A percentile compares a stretch with the other conserved stretches of the same genome.
Conservation (phyloP, 2,113 vertebrate genomes). For the Mesembrinibis cayennensis region DNA sequence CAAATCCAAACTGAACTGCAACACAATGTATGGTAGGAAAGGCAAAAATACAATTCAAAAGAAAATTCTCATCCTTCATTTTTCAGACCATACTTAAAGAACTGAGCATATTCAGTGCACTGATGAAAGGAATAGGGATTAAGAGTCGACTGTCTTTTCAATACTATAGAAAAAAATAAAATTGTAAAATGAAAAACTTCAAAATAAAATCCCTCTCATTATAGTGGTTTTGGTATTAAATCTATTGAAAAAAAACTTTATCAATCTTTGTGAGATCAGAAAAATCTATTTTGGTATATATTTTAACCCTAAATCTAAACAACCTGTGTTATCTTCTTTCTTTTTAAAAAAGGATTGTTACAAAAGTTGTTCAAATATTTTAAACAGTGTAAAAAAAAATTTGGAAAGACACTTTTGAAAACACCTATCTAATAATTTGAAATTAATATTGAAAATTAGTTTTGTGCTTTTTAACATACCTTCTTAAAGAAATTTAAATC, state of each 20-base stretch:
- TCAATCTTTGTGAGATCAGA: neutral
- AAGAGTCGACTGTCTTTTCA: neutral
- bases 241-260: neutral
- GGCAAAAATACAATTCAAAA: neutral
- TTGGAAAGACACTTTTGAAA: neutral
- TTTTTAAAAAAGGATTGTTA: neutral
- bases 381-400: neutral
- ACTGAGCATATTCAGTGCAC: neutral
- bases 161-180: neutral
- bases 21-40: neutral
- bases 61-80: neutral
- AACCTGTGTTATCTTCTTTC: accelerated
- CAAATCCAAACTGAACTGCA: neutral
- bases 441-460: neutral
- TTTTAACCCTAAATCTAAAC: neutral
- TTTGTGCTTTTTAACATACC: neutral
- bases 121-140: neutral
- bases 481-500: neutral
- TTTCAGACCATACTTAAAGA: neutral
- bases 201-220: neutral
- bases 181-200: neutral
- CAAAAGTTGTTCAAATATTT: neutral
- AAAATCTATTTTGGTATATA: neutral
- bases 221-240: neutral
- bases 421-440: neutral